Base-by-base conservation (phyloP, 2,888 invertebrate genomes). In the Onthophagus sagittarius region DNA sequence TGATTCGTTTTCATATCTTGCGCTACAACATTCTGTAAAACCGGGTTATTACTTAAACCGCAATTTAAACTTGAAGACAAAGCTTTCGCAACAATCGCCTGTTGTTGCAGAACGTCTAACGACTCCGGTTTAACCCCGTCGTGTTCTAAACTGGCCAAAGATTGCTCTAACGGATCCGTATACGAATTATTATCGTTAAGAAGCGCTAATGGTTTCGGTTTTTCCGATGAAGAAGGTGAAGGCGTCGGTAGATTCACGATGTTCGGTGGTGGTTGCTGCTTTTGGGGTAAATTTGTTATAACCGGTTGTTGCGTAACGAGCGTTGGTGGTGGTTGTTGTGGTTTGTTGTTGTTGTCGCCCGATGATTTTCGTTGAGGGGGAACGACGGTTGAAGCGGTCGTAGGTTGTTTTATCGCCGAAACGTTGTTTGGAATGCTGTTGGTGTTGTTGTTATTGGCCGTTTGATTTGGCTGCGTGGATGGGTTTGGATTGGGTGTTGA, bases 111-210 rank as follows among this genome's bases (percentile, higher is more conserved):
- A 71, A 81, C 75, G 32, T 53, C 75, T 87, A 87, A 81, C 75
- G 87, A 86, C 71, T 89, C 88, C 71, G 86, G 88, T 79, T 89
- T 90, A 65, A 81, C 81, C 63, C 89, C 85, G 77, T 88, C 89
- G 70, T 91, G 89, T 84, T 92, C 92, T 78, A 92, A 85, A 79
- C 90, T 91, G 69, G 92, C 92, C 79, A 92, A 86, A 72, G 92
- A 91, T 78, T 91, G 89, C 84, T 92, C 92, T 79, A 92, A 87
- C 15, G 92, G 92, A 84, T 92, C 92, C 73, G 91, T 89, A 82
- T 86, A 89, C 63, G 81, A 78, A 77, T 75, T 79, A 72, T 84
- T 80, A n/a, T 85, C 84, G 72, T 84, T 84, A 39, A 85, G 75
- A 69, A 82, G 6, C 2, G 39, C 23, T 75, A 79, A 78, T 69